Evolutionary conservation across 1,140 invertebrate species (phyloP).

Genomic region (Drosophila melanica): DNA sequence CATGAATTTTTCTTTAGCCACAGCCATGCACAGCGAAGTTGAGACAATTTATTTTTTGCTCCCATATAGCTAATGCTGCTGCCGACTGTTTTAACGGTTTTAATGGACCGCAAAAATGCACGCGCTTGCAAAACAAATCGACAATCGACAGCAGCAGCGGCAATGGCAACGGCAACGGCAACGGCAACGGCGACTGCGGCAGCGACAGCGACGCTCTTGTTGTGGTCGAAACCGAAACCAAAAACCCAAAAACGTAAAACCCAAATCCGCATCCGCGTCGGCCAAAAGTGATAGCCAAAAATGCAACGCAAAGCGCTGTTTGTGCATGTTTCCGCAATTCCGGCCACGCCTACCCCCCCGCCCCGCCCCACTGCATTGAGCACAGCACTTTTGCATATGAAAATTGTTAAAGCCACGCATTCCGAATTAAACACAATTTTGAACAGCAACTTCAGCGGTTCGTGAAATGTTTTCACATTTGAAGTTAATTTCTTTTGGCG

Average conservation of each 20-base stretch:
- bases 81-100: constrained; percentile 70
- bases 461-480: constrained; percentile 55
- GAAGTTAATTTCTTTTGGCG: constrained; percentile 57
- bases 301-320: constrained; percentile 44
- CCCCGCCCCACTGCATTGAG: not conserved
- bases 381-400: constrained; percentile 14
- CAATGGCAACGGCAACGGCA: constrained; percentile 2
- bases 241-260: constrained; percentile 22
- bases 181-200: not conserved
- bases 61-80: constrained; percentile 21
- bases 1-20: constrained; percentile 59
- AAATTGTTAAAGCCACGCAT: constrained; percentile 26
- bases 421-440: constrained; percentile 22
- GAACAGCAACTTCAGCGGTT: constrained; percentile 42
- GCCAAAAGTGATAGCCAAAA: constrained; percentile 63
- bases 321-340: constrained; percentile 49
- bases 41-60: constrained; percentile 1
- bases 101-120: constrained; percentile 78
- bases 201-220: constrained; percentile 39
- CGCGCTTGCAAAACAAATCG: constrained; percentile 63
- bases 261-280: constrained; percentile 42
- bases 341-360: constrained; percentile 1
- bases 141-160: constrained; percentile 27
- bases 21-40: not conserved
- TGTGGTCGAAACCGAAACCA: constrained; percentile 29